These are phyloP conservation scores for Alloplasta piceator DNA, from an alignment of 2,888 invertebrate genomes.

Conservation along the genomic window DNA sequence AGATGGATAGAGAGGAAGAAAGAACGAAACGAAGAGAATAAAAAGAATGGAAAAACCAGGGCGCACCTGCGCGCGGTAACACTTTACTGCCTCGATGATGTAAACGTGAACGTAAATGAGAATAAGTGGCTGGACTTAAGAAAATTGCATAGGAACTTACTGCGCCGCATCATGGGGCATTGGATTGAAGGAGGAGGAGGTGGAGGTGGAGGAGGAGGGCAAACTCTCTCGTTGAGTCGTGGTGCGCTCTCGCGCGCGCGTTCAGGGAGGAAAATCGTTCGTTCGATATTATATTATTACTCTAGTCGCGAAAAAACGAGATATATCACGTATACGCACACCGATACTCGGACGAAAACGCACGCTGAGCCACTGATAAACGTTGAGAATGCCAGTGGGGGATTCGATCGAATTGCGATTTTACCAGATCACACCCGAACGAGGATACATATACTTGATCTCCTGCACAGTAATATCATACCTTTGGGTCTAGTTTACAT, in stretches of 20 bases:
- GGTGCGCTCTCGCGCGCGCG: conserved; percentile 11
- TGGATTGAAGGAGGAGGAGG: background rate
- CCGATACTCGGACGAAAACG: background rate
- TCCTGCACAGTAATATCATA: background rate
- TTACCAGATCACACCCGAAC: conserved; percentile 11
- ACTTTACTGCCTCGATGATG: conserved; percentile 82
- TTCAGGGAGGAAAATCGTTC: conserved; percentile 51
- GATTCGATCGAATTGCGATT: conserved; percentile 38
- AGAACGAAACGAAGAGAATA: conserved; percentile 67
- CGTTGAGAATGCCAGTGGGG: conserved; percentile 26
- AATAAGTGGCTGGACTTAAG: conserved; percentile 79
- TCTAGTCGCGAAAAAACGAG: conserved; percentile 6
- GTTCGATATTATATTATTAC: conserved; percentile 59
- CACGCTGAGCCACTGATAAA: conserved; percentile 14
- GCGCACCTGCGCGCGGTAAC: conserved; percentile 82
- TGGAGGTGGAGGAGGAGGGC: background rate
- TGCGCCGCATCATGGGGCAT: conserved; percentile 32
- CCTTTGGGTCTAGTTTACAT: background rate
- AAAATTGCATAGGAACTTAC: conserved; percentile 78
- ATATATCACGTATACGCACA: background rate
- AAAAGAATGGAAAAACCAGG: conserved; percentile 78
- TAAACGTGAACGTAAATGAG: conserved; percentile 82
- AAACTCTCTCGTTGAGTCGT: background rate
- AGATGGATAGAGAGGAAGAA: conserved; percentile 43
- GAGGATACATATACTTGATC: background rate